A percentile compares a stretch with the other conserved stretches of the same genome.
These are phyloP conservation scores for Cepaea nemoralis DNA, from an alignment of 1,140 invertebrate species.

Conservation along the genomic window DNA sequence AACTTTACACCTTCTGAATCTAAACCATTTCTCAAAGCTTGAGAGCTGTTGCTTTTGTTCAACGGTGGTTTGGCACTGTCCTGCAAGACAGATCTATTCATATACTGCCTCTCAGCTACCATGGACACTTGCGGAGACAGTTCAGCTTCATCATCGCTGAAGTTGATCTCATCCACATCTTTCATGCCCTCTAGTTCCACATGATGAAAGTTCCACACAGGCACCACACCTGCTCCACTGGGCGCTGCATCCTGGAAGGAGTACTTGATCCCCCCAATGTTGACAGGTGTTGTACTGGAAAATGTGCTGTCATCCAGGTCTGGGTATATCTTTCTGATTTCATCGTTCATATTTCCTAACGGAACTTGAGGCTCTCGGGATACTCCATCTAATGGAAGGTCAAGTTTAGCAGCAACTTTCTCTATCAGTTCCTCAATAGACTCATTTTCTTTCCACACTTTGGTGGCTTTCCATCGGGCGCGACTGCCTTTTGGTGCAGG, in stretches of 20 bases:
- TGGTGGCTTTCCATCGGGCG: slow-evolving; percentile 70
- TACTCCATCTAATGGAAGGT: slow-evolving; percentile 58
- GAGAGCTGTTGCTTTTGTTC: slow-evolving; percentile 33
- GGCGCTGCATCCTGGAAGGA: slow-evolving; percentile 69
- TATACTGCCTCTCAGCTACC: slow-evolving; percentile 70
- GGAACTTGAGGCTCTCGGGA: slow-evolving; percentile 54
- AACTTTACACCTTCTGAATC: slow-evolving; percentile 47
- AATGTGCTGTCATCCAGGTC: slow-evolving; percentile 63
- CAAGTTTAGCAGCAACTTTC: slow-evolving; percentile 63
- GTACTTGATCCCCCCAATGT: slow-evolving; percentile 64
- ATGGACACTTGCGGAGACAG: slow-evolving; percentile 64
- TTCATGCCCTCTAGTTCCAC: slow-evolving; percentile 63
- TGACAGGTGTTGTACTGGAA: slow-evolving; percentile 58
- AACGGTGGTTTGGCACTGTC: slow-evolving; percentile 54
- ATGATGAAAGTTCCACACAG: slow-evolving; percentile 71
- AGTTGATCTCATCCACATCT: slow-evolving; percentile 64
- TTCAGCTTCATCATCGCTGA: slow-evolving; percentile 59
- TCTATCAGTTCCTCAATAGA: slow-evolving; percentile 67
- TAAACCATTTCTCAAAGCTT: slow-evolving; percentile 24
- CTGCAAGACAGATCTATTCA: slow-evolving; percentile 67
- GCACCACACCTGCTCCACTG: slow-evolving; percentile 68
- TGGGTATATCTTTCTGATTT: slow-evolving; percentile 64
- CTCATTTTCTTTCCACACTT: slow-evolving; percentile 71
- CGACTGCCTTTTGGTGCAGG: slow-evolving; percentile 71
- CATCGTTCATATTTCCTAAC: slow-evolving; percentile 65